Evolutionary conservation across 2,888 invertebrate genomes (phyloP).

Genomic region (Trachelus troglodyta): DNA sequence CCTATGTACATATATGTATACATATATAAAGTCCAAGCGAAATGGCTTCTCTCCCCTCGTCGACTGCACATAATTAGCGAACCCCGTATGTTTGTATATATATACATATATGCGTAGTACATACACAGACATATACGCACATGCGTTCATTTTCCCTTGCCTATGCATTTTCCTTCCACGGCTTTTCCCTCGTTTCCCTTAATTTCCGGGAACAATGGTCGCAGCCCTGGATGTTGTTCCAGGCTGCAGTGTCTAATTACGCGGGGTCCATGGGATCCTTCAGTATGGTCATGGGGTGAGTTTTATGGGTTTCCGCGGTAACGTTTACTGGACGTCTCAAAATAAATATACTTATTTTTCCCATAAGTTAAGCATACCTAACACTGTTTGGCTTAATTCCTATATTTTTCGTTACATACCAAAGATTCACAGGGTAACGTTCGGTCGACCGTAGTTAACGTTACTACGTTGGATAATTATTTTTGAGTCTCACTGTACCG

Average conservation of each 20-base stretch:
- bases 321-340: not conserved
- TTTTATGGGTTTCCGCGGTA: slow-evolving; percentile 13
- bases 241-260: slow-evolving; percentile 64
- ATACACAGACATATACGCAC: slow-evolving; percentile 11
- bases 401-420: too few species aligned
- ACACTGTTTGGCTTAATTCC: too few species aligned
- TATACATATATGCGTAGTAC: not conserved
- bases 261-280: slow-evolving; percentile 32
- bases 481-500: too few species aligned
- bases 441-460: too few species aligned
- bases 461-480: too few species aligned
- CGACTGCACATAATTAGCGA: slow-evolving; percentile 57
- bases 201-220: slow-evolving; percentile 61
- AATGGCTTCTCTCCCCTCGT: slow-evolving; percentile 50
- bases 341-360: too few species aligned
- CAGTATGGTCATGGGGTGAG: slow-evolving; percentile 10
- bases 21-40: slow-evolving; percentile 24
- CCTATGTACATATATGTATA: not conserved
- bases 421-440: too few species aligned
- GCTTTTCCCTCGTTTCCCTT: slow-evolving; percentile 59
- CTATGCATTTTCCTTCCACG: slow-evolving; percentile 40
- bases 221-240: slow-evolving; percentile 53
- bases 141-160: slow-evolving; percentile 34
- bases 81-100: slow-evolving; percentile 33
- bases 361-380: too few species aligned